phyloP scores from a whole-genome alignment of 2,888 invertebrate species.

The Hylaea fasciaria region DNA sequence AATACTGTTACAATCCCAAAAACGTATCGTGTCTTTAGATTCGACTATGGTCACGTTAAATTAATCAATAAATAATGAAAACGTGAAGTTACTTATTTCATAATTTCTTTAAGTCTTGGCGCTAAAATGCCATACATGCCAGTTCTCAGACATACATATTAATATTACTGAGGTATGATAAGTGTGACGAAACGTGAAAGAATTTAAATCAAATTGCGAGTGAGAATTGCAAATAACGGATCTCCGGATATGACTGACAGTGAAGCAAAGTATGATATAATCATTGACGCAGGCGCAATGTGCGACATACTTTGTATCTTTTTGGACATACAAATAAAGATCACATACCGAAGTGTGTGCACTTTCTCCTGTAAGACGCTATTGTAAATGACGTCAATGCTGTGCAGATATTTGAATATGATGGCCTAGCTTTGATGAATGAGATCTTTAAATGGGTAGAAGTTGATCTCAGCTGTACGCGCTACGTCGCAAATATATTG shows the following conservation, averaged over 20 bases:
- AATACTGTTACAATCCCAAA: neutral
- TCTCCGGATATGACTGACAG: slow-evolving; percentile 52
- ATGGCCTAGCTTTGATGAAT: slow-evolving; percentile 10
- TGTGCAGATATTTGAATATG: slow-evolving; percentile 18
- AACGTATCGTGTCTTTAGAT: neutral
- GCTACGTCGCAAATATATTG: neutral
- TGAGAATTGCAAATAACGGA: slow-evolving; percentile 56
- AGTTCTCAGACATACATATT: slow-evolving; percentile 26
- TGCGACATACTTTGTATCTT: slow-evolving; percentile 62
- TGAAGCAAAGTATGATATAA: slow-evolving; percentile 58
- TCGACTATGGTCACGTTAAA: too few relatives aligned
- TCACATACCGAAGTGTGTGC: slow-evolving; percentile 50
- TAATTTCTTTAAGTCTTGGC: slow-evolving; percentile 15
- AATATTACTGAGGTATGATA: slow-evolving; percentile 27
- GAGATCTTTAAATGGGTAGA: slow-evolving; percentile 1
- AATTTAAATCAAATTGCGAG: slow-evolving; percentile 55
- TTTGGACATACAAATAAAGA: slow-evolving; percentile 62
- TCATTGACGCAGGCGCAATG: slow-evolving; percentile 58
- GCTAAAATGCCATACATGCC: slow-evolving; percentile 24
- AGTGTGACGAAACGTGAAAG: slow-evolving; percentile 49
- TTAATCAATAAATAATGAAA: neutral
- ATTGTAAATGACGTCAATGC: slow-evolving; percentile 37
- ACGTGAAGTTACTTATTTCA: slow-evolving; percentile 4
- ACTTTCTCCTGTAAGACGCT: slow-evolving; percentile 40
- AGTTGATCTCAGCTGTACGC: neutral